Conservation (phyloP, 2,888 invertebrate species). For the Plusia festucae region DNA sequence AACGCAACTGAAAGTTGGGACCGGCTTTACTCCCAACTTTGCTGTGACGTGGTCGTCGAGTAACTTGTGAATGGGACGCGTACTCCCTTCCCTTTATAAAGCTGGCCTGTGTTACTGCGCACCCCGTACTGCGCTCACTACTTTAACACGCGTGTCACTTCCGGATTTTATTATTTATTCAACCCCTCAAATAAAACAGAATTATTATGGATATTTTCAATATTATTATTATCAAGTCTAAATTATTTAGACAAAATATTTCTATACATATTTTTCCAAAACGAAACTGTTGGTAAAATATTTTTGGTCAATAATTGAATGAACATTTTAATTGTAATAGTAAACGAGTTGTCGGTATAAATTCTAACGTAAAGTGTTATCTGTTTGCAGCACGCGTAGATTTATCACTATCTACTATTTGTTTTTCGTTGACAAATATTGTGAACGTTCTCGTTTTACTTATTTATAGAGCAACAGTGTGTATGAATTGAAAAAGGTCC, state of each 20-base stretch:
- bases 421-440: slow-evolving; percentile 75
- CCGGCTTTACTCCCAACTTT: slow-evolving; percentile 61
- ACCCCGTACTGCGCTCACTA: slow-evolving; percentile 78
- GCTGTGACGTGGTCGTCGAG: slow-evolving; percentile 72
- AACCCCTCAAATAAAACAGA: slow-evolving; percentile 44
- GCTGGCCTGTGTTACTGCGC: slow-evolving; percentile 79
- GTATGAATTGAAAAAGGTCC: slow-evolving; percentile 16
- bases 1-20: slow-evolving; percentile 68
- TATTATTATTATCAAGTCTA: background rate
- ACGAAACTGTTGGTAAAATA: slow-evolving; percentile 33
- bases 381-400: slow-evolving; percentile 78
- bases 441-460: slow-evolving; percentile 64
- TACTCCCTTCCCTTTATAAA: slow-evolving; percentile 82
- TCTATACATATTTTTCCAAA: slow-evolving; percentile 32
- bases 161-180: slow-evolving; percentile 44
- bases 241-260: slow-evolving; percentile 40
- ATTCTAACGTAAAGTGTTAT: slow-evolving; percentile 71
- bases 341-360: slow-evolving; percentile 55
- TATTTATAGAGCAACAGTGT: slow-evolving; percentile 44
- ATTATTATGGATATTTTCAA: background rate
- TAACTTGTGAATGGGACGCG: slow-evolving; percentile 83
- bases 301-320: slow-evolving; percentile 35
- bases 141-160: slow-evolving; percentile 59
- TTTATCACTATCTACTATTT: slow-evolving; percentile 77
- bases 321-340: slow-evolving; percentile 54